These are phyloP conservation scores for Synergus laeviventris DNA, from an alignment of 2,888 invertebrate species.

Conservation along the genomic window DNA sequence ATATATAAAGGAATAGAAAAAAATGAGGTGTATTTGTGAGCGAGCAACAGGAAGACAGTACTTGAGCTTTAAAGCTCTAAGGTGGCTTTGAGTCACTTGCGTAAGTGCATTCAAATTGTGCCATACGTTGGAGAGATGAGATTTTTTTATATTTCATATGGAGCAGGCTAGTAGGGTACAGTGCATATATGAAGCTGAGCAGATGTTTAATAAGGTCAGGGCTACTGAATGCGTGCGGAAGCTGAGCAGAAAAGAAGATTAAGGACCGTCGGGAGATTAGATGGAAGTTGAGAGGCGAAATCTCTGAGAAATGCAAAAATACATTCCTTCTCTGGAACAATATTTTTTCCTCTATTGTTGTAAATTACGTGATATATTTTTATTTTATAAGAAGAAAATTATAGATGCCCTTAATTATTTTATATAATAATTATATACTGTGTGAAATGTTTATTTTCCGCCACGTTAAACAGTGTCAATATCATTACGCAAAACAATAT, in stretches of 20 bases:
- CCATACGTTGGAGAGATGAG: background rate
- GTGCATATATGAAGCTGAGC: constrained; percentile 13
- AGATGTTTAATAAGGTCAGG: constrained; percentile 37
- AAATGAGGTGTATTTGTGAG: background rate
- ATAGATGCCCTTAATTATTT: background rate
- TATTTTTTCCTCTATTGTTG: background rate
- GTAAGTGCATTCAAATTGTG: background rate
- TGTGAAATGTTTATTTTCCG: background rate
- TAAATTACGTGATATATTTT: background rate
- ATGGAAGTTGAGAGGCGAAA: constrained; percentile 14
- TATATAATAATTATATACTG: background rate
- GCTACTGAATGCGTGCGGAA: constrained; percentile 29
- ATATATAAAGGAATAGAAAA: constrained; percentile 14
- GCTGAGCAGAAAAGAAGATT: constrained; percentile 31
- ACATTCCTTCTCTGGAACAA: background rate
- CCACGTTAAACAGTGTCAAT: background rate
- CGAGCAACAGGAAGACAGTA: constrained; percentile 27
- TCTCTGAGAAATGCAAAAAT: background rate
- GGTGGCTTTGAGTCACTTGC: constrained; percentile 11
- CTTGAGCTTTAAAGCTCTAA: constrained; percentile 21
- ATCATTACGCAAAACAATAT: background rate
- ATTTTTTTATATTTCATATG: constrained; percentile 14
- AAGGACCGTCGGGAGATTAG: constrained; percentile 9
- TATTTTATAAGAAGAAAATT: too few species aligned
- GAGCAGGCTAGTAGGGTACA: constrained; percentile 19